phyloP scores from a whole-genome alignment of 2,888 invertebrate species.

The Germaria angustata region DNA sequence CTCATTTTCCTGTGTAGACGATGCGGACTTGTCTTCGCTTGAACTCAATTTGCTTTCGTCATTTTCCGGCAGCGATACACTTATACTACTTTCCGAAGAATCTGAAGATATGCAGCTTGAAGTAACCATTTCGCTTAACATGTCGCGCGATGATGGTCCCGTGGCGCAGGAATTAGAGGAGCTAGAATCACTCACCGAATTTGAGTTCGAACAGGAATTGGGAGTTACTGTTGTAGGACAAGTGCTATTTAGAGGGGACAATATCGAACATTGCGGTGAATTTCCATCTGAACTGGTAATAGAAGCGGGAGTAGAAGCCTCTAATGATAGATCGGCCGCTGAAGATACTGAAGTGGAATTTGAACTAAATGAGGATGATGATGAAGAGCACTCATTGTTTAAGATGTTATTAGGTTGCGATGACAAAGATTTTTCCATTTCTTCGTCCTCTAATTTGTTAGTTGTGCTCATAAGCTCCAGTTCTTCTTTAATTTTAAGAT shows the following conservation, averaged over 20 bases:
- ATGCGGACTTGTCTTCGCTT: constrained; percentile 24
- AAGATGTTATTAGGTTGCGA: constrained; percentile 46
- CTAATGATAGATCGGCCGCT: constrained; percentile 76
- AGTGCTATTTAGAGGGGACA: constrained; percentile 58
- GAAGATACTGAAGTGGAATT: constrained; percentile 72
- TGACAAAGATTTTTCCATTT: constrained; percentile 45
- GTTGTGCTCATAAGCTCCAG: constrained; percentile 67
- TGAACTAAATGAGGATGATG: constrained; percentile 72
- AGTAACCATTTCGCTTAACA: constrained; percentile 76
- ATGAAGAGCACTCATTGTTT: constrained; percentile 70
- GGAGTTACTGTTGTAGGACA: constrained; percentile 60
- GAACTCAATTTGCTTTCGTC: constrained; percentile 56
- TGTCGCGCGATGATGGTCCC: constrained; percentile 69
- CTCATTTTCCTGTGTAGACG: constrained; percentile 49
- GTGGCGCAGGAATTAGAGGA: constrained; percentile 62
- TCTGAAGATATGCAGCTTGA: constrained; percentile 73
- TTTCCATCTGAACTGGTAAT: constrained; percentile 79
- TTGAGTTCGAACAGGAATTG: constrained; percentile 69
- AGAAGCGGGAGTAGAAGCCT: constrained; percentile 79
- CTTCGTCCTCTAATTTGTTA: constrained; percentile 38
- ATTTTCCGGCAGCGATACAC: constrained; percentile 62
- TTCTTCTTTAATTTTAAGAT: constrained; percentile 72
- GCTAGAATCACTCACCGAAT: constrained; percentile 61
- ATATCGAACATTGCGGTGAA: constrained; percentile 62
- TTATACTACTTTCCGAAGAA: constrained; percentile 67